These are phyloP conservation scores for Rhynchonema sp. DNA, from an alignment of 2,888 invertebrate species.

Conservation along the genomic window DNA sequence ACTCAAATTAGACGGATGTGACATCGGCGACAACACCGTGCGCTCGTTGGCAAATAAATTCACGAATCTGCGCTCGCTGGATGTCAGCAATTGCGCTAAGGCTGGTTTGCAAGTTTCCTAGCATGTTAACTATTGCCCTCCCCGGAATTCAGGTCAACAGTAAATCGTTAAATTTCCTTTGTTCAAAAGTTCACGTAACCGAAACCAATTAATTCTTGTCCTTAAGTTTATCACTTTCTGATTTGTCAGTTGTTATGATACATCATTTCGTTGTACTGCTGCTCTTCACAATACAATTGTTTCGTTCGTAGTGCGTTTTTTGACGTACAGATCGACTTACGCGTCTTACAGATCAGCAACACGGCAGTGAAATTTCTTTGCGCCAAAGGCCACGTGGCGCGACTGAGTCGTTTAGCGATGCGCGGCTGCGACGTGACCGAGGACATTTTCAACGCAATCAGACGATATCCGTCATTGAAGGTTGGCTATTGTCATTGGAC, in stretches of 20 bases:
- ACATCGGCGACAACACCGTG: slow-evolving; percentile 4
- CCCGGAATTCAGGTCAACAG: too few relatives aligned
- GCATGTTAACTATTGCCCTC: too few relatives aligned
- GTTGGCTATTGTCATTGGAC: not conserved
- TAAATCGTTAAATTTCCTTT: too few relatives aligned
- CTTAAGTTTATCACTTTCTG: too few relatives aligned
- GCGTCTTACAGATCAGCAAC: not conserved
- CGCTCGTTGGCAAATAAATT: slow-evolving; percentile 6
- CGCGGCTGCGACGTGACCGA: not conserved
- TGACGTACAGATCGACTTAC: not conserved
- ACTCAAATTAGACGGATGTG: slow-evolving; percentile 2
- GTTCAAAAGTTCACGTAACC: too few relatives aligned
- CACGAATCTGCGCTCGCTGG: not conserved
- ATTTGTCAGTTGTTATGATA: too few relatives aligned
- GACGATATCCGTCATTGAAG: not conserved
- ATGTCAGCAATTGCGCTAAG: not conserved
- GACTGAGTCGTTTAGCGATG: not conserved
- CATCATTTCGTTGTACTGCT: too few relatives aligned
- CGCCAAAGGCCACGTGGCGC: not conserved
- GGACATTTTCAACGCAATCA: not conserved
- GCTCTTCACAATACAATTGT: too few relatives aligned
- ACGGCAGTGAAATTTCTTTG: not conserved
- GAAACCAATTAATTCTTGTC: too few relatives aligned
- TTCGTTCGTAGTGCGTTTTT: not conserved
- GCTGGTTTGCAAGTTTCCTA: not conserved